These are phyloP conservation scores for Eospalax fontanierii DNA, from an alignment of 2,797 vertebrate genomes.

Conservation along the genomic window DNA sequence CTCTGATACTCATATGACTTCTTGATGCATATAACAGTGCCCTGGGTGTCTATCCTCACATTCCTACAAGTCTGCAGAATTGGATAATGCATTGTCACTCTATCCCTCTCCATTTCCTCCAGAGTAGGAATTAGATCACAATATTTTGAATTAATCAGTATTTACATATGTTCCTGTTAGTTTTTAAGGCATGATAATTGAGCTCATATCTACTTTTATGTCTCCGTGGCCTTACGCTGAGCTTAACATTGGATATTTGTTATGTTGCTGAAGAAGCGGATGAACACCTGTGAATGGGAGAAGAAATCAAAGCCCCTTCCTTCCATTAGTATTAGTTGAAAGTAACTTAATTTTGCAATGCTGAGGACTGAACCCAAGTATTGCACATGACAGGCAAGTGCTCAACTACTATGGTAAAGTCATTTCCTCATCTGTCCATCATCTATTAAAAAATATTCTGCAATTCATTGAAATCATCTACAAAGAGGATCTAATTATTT, in stretches of 20 bases:
- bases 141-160: conserved; percentile 6
- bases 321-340: background rate
- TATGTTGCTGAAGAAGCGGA: conserved; percentile 53
- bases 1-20: background rate
- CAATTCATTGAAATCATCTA: conserved; percentile 33
- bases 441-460: conserved; percentile 50
- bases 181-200: background rate
- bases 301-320: conserved; percentile 38
- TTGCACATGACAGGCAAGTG: background rate
- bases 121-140: background rate
- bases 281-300: conserved; percentile 3
- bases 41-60: background rate
- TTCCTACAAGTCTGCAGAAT: background rate
- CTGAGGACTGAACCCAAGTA: background rate
- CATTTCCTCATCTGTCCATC: background rate
- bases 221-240: background rate
- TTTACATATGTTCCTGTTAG: background rate
- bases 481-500: conserved; percentile 62
- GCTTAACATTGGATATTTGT: background rate
- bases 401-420: background rate
- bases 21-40: background rate
- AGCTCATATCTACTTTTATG: conserved; percentile 28
- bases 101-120: conserved; percentile 19
- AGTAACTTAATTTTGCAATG: background rate
- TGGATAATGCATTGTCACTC: background rate